Evolutionary conservation across 2,797 vertebrate species (phyloP).

Genomic region (Phataginus tetradactyla): DNA sequence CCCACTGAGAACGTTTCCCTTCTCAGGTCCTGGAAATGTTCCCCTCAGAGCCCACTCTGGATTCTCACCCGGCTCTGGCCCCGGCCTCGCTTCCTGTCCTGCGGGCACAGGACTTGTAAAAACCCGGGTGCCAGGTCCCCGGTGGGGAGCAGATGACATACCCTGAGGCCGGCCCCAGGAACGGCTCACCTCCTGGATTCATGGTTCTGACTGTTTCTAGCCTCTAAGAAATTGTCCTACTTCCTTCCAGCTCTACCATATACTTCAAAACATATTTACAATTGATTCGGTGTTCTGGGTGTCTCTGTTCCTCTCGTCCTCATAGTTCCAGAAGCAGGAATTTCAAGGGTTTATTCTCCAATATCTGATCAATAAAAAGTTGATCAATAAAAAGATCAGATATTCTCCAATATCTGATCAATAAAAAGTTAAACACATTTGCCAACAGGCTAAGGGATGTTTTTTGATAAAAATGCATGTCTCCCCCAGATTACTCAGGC

Average conservation of each 20-base stretch:
- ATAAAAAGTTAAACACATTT: background rate
- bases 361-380: background rate
- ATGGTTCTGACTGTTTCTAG: background rate
- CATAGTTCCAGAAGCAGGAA: background rate
- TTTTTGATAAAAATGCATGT: background rate
- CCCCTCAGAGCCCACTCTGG: background rate
- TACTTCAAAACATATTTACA: background rate
- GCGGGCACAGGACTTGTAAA: background rate
- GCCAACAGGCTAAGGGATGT: background rate
- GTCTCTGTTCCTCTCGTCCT: background rate
- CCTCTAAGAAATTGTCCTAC: background rate
- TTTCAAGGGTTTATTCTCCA: background rate
- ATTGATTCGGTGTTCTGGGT: background rate
- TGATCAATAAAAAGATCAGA: no score
- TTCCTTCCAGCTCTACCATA: background rate
- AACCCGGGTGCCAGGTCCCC: background rate
- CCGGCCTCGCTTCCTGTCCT: background rate
- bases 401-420: background rate
- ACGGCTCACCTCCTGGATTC: background rate
- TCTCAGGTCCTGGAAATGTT: background rate
- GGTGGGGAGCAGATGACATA: background rate
- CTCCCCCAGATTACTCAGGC: background rate
- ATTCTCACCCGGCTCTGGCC: background rate
- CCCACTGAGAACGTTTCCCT: background rate
- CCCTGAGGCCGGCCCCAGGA: rapidly evolving